These are phyloP conservation scores for Zingel zingel DNA, from an alignment of 2,113 vertebrate species.

Conservation along the genomic window DNA sequence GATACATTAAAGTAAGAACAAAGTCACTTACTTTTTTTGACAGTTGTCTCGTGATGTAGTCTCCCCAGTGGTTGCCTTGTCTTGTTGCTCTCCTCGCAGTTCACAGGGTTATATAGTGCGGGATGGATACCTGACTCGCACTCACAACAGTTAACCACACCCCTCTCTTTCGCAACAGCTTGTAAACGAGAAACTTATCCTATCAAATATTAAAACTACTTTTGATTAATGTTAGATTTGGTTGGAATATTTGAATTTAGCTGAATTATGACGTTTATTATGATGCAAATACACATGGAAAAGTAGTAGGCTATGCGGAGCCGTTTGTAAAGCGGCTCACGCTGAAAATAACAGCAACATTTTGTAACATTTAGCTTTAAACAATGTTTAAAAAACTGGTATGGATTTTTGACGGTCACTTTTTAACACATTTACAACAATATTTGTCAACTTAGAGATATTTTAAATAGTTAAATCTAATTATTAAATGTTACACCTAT, in stretches of 20 bases:
- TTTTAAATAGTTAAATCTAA: no score
- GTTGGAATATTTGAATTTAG: not conserved
- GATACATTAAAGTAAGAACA: not conserved
- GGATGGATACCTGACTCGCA: slow-evolving; percentile 66
- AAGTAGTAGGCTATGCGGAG: no score
- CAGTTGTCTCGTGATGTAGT: slow-evolving; percentile 35
- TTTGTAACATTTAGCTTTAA: no score
- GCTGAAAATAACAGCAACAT: no score
- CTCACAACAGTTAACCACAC: slow-evolving; percentile 64
- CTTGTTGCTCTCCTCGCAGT: slow-evolving; percentile 34
- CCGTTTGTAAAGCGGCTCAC: no score
- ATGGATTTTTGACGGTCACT: no score
- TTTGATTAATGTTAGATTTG: not conserved
- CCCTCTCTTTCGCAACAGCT: slow-evolving; percentile 18
- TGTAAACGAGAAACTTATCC: not conserved
- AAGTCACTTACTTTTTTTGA: slow-evolving; percentile 62
- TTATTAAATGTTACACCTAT: no score
- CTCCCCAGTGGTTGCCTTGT: slow-evolving; percentile 34
- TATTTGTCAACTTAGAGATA: no score
- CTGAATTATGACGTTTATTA: not conserved
- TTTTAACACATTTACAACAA: no score
- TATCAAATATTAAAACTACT: not conserved
- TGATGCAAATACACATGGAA: not conserved
- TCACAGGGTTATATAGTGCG: slow-evolving; percentile 59
- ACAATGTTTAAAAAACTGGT: no score